Evolutionary conservation across 2,113 vertebrate species (phyloP), one percentile per base, ranked within the genome.

Genomic region (Hemiprocne comata): DNA sequence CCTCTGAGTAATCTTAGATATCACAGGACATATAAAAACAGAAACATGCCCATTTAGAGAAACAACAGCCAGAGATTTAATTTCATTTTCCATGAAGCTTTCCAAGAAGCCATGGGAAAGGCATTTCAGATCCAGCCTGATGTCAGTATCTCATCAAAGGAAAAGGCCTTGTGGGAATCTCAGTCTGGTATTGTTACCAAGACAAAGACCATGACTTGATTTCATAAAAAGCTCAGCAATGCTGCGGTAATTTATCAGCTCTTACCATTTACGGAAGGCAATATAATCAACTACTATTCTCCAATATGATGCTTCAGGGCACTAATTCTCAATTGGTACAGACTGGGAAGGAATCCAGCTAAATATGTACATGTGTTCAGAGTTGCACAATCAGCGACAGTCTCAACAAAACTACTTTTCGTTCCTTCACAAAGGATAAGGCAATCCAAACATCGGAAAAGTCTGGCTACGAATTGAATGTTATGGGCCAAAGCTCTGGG

Each of bases 31-130:
- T 44, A 36, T 1, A 55, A 80, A 87, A 80, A 89, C 36, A 93
- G 85, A 82, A 86, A 86, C 16, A 54, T 21, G 46, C 50, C 70
- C 17, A 10, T 34, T 84, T 88, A 69, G 65, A 94, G 50, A 61
- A 91, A 86, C 25, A 84, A 58, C 84, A 85, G 66, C n/a, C 80
- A 84, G 40, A 71, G 57, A 66, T 61, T 89, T 84, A 8, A 89
- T 90, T 90, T 61, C 34, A 42, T 94, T 95, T 97, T 95, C 90
- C 79, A 1, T 4, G 11, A 79, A 19, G 21, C 24, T 26, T 73
- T 89, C 90, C 90, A 96, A 93, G 84, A 88, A 94, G 26, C 73
- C 77, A 85, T 64, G 84, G 66, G 66, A 87, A 94, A 96, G n/a
- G 65, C 82, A 83, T 80, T 79, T 67, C 70, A 92, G 88, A 51